Evolutionary conservation across 1,140 invertebrate species (phyloP).

Genomic region (Zaprionus vittiger): DNA sequence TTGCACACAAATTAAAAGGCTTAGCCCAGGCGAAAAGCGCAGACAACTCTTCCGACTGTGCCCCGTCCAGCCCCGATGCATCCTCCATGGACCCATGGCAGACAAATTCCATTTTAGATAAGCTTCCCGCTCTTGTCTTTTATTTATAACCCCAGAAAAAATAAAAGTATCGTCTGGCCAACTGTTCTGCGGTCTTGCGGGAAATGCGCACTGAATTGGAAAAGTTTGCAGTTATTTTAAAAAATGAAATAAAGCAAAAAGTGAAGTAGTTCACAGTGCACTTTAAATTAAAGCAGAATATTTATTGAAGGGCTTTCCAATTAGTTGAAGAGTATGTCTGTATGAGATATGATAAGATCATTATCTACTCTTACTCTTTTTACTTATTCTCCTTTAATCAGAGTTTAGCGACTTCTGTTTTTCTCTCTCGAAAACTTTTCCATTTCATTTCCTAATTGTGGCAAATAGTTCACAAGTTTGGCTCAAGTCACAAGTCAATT

Average conservation of each 20-base stretch:
- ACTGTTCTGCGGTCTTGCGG: conserved; percentile 10
- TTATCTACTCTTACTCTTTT: background rate
- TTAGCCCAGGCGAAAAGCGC: conserved; percentile 40
- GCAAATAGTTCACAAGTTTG: conserved; percentile 12
- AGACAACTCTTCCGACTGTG: conserved; percentile 36
- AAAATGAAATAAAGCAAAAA: background rate
- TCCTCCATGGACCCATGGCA: conserved; percentile 47
- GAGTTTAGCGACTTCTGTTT: conserved; percentile 21
- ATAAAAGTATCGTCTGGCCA: conserved; percentile 18
- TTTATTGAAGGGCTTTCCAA: too few relatives aligned
- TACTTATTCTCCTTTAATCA: background rate
- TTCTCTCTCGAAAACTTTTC: conserved; percentile 34
- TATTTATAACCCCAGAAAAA: conserved; percentile 41
- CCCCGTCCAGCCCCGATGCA: conserved; percentile 20
- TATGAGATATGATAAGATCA: background rate
- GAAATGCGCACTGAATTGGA: conserved; percentile 3
- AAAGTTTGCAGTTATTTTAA: background rate
- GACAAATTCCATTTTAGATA: conserved; percentile 60
- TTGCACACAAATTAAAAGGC: conserved; percentile 67
- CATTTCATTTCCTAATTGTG: conserved; percentile 25
- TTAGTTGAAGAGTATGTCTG: too few relatives aligned
- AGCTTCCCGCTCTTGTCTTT: conserved; percentile 35
- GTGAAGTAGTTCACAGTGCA: too few relatives aligned
- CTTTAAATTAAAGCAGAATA: background rate
- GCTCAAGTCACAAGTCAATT: conserved; percentile 52